phyloP scores from a whole-genome alignment of 2,888 invertebrate genomes.

The Amblyjoppa proteus region DNA sequence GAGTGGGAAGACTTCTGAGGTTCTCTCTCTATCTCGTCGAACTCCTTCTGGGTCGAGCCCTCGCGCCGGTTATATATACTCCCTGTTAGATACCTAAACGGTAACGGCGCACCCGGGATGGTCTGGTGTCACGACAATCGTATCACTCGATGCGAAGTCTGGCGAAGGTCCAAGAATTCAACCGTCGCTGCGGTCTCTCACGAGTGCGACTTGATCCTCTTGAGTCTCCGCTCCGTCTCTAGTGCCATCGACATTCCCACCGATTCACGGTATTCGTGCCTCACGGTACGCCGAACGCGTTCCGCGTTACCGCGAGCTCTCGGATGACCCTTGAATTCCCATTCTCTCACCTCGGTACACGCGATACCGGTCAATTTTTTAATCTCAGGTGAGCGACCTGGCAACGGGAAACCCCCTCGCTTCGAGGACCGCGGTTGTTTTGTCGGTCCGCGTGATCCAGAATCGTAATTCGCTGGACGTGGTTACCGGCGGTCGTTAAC shows the following conservation, averaged over 20 bases:
- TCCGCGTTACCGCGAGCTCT: neutral
- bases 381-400: neutral
- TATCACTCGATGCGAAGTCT: constrained; percentile 64
- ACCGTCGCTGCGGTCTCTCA: constrained; percentile 45
- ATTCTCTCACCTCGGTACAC: constrained; percentile 14
- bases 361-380: neutral
- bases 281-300: constrained; percentile 20
- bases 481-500: no score
- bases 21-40: neutral
- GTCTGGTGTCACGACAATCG: constrained; percentile 64
- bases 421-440: neutral
- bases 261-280: constrained; percentile 30
- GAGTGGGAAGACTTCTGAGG: neutral
- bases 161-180: constrained; percentile 61
- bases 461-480: no score
- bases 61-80: constrained; percentile 28
- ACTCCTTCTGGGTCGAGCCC: constrained; percentile 8
- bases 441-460: neutral
- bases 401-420: neutral
- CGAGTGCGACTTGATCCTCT: constrained; percentile 38
- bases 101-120: constrained; percentile 30
- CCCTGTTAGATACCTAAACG: constrained; percentile 30
- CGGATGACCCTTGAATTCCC: neutral
- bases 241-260: constrained; percentile 44
- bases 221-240: constrained; percentile 9